phyloP scores from a whole-genome alignment of 2,888 invertebrate genomes.

The Pseudococcus jackbeardsleyi region DNA sequence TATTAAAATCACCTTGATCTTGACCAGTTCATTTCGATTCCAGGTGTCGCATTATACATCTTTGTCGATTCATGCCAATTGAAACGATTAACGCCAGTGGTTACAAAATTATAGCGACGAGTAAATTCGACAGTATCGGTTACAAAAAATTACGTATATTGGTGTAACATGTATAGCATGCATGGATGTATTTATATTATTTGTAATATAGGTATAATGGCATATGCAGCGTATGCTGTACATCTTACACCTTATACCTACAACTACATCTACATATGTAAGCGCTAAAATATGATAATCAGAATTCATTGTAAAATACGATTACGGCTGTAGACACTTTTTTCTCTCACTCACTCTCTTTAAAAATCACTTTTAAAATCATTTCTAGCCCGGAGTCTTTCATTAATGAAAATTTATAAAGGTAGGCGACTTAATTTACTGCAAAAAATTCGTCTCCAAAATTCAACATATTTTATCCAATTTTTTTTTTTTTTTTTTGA shows the following conservation, averaged over 20 bases:
- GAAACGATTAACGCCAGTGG: constrained; percentile 54
- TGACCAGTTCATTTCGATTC: constrained; percentile 62
- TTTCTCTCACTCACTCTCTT: background rate
- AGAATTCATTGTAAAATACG: background rate
- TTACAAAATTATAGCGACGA: constrained; percentile 26
- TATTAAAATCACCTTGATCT: constrained; percentile 60
- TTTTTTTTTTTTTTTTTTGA: background rate
- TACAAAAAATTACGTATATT: constrained; percentile 42
- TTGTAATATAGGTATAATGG: too few species aligned
- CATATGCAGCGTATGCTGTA: too few species aligned
- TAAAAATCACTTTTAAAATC: background rate
- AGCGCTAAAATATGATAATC: constrained; percentile 30
- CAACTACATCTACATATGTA: background rate
- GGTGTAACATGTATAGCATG: background rate
- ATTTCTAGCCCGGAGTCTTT: background rate
- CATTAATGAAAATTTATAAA: constrained; percentile 9
- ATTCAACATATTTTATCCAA: too few species aligned
- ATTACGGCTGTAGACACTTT: background rate
- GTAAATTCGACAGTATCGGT: background rate
- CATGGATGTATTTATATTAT: too few species aligned
- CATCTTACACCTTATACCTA: too few species aligned
- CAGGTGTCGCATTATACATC: constrained; percentile 59
- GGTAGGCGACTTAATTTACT: background rate
- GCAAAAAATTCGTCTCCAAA: background rate
- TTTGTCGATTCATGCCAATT: constrained; percentile 54